phyloP scores from a whole-genome alignment of 2,888 invertebrate species.

The Ormia ochracea region DNA sequence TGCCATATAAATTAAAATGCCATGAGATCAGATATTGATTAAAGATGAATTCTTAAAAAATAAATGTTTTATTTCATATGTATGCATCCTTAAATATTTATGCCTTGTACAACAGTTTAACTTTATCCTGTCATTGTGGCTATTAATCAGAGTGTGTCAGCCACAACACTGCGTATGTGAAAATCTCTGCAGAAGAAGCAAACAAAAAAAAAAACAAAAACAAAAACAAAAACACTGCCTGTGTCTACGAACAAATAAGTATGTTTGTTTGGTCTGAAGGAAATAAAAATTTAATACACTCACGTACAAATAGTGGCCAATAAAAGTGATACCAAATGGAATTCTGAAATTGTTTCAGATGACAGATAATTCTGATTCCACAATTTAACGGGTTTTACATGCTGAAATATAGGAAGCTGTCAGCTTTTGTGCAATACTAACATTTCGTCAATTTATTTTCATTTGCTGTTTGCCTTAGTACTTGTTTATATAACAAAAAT shows the following conservation, averaged over 20 bases:
- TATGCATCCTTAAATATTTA: background rate
- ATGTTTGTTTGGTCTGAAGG: constrained; percentile 24
- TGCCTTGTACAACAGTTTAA: constrained; percentile 36
- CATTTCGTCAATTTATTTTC: too few relatives aligned
- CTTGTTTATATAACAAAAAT: too few relatives aligned
- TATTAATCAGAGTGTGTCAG: constrained; percentile 61
- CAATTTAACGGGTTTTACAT: too few relatives aligned
- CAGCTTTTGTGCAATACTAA: too few relatives aligned
- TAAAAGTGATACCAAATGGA: background rate
- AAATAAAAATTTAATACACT: background rate
- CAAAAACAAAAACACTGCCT: constrained; percentile 12
- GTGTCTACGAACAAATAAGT: background rate
- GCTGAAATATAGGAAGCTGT: too few relatives aligned
- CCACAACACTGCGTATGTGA: constrained; percentile 37
- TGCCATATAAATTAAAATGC: constrained; percentile 1
- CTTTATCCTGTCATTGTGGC: constrained; percentile 55
- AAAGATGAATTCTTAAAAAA: background rate
- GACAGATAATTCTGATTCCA: too few relatives aligned
- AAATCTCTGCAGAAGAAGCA: constrained; percentile 22
- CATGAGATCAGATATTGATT: background rate
- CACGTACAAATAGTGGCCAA: constrained; percentile 13
- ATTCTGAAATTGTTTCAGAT: background rate
- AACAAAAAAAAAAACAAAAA: constrained; percentile 17
- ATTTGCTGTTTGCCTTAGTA: too few relatives aligned
- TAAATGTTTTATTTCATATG: constrained; percentile 6